Conservation (phyloP, 2,888 invertebrate species). For the Pristionchus maxplancki region DNA sequence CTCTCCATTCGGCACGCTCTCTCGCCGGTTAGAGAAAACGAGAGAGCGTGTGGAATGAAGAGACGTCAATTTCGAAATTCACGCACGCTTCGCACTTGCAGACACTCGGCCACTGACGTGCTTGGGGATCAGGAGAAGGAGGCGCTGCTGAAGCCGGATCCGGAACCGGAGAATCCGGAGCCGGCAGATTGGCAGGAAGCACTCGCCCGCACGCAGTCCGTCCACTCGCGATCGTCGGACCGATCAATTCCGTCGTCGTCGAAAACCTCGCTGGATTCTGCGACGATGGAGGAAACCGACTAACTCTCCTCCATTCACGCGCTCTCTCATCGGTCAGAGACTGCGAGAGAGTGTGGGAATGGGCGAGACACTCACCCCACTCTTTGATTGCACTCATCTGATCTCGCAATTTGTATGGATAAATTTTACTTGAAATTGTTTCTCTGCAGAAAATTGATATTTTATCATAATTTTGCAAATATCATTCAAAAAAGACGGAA, state of each 20-base stretch:
- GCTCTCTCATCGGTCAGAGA: too few relatives aligned
- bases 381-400: not conserved
- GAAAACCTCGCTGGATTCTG: not conserved
- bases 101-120: slow-evolving; percentile 8
- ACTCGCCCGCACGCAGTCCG: slow-evolving; percentile 19
- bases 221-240: not conserved
- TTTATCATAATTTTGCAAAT: too few relatives aligned
- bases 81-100: slow-evolving; percentile 23
- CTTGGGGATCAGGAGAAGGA: slow-evolving; percentile 10
- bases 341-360: not conserved
- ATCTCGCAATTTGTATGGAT: not conserved
- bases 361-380: not conserved
- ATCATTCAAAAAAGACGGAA: too few relatives aligned
- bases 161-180: not conserved
- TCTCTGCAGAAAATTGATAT: not conserved
- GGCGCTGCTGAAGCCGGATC: not conserved
- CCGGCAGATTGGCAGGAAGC: not conserved
- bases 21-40: too few relatives aligned
- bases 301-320: slow-evolving; percentile 3
- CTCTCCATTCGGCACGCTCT: not conserved
- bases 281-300: slow-evolving; percentile 3
- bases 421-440: not conserved
- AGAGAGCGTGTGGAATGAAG: not conserved
- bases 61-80: not conserved
- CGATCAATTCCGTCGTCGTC: not conserved